These are phyloP conservation scores for Galerucella nymphaeae DNA, from an alignment of 2,888 invertebrate species.

Conservation along the genomic window DNA sequence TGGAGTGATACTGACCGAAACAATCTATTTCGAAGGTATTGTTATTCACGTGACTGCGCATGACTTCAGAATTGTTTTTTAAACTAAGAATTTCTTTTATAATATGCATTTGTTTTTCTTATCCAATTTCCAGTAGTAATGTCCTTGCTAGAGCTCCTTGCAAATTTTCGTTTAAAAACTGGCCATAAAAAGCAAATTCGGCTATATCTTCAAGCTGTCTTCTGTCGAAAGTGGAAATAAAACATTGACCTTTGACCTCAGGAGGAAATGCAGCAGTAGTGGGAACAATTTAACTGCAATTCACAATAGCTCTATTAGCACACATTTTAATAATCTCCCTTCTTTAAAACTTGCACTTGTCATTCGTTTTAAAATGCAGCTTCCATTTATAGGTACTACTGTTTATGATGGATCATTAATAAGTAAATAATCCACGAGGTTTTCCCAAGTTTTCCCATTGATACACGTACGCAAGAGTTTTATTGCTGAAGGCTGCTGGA, in stretches of 20 bases:
- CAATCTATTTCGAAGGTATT: background rate
- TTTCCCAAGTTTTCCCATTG: background rate
- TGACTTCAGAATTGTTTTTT: too few relatives aligned
- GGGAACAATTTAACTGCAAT: conserved; percentile 13
- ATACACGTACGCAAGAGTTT: too few relatives aligned
- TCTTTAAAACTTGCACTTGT: background rate
- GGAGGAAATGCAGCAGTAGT: conserved; percentile 28
- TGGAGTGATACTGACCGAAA: background rate
- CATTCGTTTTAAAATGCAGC: background rate
- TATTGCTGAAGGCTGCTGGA: too few relatives aligned
- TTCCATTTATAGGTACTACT: background rate
- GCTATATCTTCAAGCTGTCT: background rate
- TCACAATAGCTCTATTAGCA: conserved; percentile 19
- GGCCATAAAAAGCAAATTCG: background rate
- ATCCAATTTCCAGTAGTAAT: too few relatives aligned
- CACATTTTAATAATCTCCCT: background rate
- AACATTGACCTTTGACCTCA: conserved; percentile 40
- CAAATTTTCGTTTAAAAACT: too few relatives aligned
- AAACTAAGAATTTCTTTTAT: too few relatives aligned
- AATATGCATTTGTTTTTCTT: background rate
- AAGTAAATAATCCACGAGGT: background rate
- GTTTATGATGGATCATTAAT: background rate
- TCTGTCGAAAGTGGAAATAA: conserved; percentile 20
- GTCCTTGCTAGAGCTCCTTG: background rate
- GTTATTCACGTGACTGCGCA: background rate